Percentiles rank a stretch among this genome's conserved stretches.
Evolutionary conservation across 2,888 invertebrate species (phyloP).

Genomic region (Malthinus flaveolus): DNA sequence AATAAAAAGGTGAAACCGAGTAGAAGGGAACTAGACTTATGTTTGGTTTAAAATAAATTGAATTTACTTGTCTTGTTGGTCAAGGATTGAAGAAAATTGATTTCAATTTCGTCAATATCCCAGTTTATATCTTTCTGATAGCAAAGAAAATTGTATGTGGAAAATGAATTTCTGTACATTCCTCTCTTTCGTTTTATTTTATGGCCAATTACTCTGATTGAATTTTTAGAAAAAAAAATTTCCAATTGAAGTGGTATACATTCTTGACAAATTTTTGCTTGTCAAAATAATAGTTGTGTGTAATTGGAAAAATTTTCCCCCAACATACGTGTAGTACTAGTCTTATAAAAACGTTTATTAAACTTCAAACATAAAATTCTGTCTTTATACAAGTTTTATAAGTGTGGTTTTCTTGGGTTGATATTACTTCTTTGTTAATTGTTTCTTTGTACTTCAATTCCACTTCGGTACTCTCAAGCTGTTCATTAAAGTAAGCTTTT

Average conservation of each 20-base stretch:
- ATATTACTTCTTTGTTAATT: conserved; percentile 55
- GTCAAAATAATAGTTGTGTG: too few relatives aligned
- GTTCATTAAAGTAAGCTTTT: conserved; percentile 49
- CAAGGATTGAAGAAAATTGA: conserved; percentile 37
- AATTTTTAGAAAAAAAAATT: not conserved
- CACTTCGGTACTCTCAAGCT: conserved; percentile 47
- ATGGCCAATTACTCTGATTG: not conserved
- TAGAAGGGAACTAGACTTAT: too few relatives aligned
- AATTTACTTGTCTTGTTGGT: conserved; percentile 32
- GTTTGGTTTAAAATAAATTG: conserved; percentile 10
- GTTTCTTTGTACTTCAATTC: conserved; percentile 52
- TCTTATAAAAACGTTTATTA: conserved; percentile 36
- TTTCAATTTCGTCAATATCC: conserved; percentile 32
- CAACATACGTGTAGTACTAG: conserved; percentile 16
- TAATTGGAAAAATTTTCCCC: too few relatives aligned
- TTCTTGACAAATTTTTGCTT: too few relatives aligned
- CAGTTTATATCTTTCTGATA: conserved; percentile 25
- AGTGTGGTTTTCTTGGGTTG: conserved; percentile 48
- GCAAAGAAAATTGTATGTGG: conserved; percentile 27
- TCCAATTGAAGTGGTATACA: too few relatives aligned
- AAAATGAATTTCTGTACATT: conserved; percentile 25
- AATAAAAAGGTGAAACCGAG: too few relatives aligned
- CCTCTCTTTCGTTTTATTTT: conserved; percentile 10
- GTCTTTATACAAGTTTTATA: conserved; percentile 44
- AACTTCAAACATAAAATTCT: conserved; percentile 42